A percentile compares a stretch with the other conserved stretches of the same genome.
These are phyloP conservation scores for Apogon hyalosoma DNA, from an alignment of 2,797 vertebrate species.

Conservation along the genomic window DNA sequence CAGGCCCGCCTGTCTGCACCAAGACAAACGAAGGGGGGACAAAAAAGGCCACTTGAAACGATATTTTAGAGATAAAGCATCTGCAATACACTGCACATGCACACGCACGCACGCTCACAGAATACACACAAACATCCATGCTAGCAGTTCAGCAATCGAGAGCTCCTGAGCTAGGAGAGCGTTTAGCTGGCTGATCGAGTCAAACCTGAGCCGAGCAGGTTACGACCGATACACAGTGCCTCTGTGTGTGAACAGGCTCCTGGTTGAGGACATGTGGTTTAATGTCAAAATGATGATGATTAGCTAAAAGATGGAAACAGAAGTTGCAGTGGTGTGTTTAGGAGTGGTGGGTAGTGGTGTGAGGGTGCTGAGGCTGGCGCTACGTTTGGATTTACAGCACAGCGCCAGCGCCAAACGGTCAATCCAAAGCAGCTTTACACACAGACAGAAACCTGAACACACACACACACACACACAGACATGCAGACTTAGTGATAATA, in stretches of 20 bases:
- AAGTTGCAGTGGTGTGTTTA: not conserved
- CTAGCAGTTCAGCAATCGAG: not conserved
- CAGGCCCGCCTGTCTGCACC: conserved; percentile 48
- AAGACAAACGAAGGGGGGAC: conserved; percentile 40
- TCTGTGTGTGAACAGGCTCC: conserved; percentile 1
- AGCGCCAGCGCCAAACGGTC: conserved; percentile 74
- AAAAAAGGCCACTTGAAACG: conserved; percentile 70
- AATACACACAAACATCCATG: conserved; percentile 1
- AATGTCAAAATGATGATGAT: conserved; percentile 16
- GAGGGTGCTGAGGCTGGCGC: conserved; percentile 14
- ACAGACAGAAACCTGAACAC: conserved; percentile 22
- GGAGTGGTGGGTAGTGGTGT: conserved; percentile 17
- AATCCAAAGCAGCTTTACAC: conserved; percentile 33
- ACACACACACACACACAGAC: conserved; percentile 6
- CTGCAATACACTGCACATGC: conserved; percentile 6
- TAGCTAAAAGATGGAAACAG: conserved; percentile 1
- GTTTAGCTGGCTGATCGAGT: conserved; percentile 2
- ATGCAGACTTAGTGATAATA: conserved; percentile 11
- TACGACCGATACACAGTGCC: not conserved
- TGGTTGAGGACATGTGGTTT: not conserved
- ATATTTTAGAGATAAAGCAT: conserved; percentile 35
- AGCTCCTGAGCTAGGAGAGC: conserved; percentile 3
- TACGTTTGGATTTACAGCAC: conserved; percentile 30
- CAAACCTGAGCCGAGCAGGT: conserved; percentile 3
- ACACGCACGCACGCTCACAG: not conserved